Conservation (phyloP, 2,888 invertebrate genomes). For the Parnassius smintheus region DNA sequence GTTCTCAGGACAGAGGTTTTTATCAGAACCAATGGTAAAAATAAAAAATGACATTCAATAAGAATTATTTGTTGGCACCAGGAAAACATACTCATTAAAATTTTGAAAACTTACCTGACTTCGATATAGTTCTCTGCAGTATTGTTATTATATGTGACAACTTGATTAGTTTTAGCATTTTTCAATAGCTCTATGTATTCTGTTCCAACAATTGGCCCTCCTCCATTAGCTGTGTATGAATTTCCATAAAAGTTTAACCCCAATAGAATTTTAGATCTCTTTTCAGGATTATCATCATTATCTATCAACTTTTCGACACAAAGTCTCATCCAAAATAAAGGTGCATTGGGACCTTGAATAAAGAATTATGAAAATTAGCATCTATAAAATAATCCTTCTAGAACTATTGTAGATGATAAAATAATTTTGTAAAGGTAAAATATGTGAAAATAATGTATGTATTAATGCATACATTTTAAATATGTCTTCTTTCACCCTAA, state of each 20-base stretch:
- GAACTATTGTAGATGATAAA: too few relatives aligned
- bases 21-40: too few relatives aligned
- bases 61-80: too few relatives aligned
- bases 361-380: neutral
- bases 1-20: too few relatives aligned
- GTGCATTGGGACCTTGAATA: constrained; percentile 91
- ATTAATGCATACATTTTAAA: too few relatives aligned
- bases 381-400: too few relatives aligned
- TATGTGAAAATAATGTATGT: too few relatives aligned
- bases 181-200: constrained; percentile 89
- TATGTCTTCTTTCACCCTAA: too few relatives aligned
- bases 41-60: too few relatives aligned
- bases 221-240: constrained; percentile 90
- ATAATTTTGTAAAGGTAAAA: too few relatives aligned
- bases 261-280: constrained; percentile 89
- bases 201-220: constrained; percentile 89
- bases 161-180: constrained; percentile 85
- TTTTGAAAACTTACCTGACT: constrained; percentile 83
- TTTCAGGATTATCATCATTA: constrained; percentile 74
- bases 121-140: constrained; percentile 93
- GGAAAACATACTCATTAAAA: too few relatives aligned
- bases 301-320: constrained; percentile 89
- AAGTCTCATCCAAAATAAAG: constrained; percentile 89
- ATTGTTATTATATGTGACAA: constrained; percentile 87
- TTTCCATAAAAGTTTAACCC: constrained; percentile 97